These are phyloP conservation scores for Oligia fasciuncula DNA, from an alignment of 2,888 invertebrate species.

Conservation along the genomic window DNA sequence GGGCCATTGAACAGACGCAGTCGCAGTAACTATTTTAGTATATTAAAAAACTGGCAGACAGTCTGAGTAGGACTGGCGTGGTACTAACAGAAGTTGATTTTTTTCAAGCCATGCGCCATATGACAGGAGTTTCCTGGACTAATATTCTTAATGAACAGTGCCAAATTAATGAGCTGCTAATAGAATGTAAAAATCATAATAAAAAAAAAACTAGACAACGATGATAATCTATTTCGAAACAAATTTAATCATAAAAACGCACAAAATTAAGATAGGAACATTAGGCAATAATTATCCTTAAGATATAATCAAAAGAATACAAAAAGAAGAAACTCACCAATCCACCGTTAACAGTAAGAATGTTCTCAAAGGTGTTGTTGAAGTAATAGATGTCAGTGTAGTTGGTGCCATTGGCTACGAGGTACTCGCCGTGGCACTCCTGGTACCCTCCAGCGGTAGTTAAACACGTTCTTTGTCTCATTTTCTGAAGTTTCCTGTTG, in stretches of 20 bases:
- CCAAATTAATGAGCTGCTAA: background rate
- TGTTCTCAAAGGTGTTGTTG: slow-evolving; percentile 80
- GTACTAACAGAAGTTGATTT: background rate
- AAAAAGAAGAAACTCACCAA: slow-evolving; percentile 72
- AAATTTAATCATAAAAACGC: background rate
- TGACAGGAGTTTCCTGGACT: background rate
- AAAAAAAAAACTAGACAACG: background rate
- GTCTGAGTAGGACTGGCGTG: too few species aligned
- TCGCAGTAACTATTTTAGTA: background rate
- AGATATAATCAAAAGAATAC: background rate
- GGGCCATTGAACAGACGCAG: background rate
- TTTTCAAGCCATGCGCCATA: background rate
- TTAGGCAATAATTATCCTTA: background rate
- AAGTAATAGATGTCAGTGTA: slow-evolving; percentile 83
- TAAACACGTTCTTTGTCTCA: slow-evolving; percentile 93
- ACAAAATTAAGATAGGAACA: background rate
- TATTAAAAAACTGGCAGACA: background rate
- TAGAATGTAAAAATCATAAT: background rate
- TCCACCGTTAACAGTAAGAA: slow-evolving; percentile 72
- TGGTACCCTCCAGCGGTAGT: slow-evolving; percentile 79
- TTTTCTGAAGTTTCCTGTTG: slow-evolving; percentile 92
- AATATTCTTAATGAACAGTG: too few species aligned
- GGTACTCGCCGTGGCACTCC: slow-evolving; percentile 81
- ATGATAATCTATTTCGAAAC: background rate
- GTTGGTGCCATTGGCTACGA: slow-evolving; percentile 81